Evolutionary conservation across 2,113 vertebrate genomes (phyloP).

Genomic region (Eublepharis macularius): DNA sequence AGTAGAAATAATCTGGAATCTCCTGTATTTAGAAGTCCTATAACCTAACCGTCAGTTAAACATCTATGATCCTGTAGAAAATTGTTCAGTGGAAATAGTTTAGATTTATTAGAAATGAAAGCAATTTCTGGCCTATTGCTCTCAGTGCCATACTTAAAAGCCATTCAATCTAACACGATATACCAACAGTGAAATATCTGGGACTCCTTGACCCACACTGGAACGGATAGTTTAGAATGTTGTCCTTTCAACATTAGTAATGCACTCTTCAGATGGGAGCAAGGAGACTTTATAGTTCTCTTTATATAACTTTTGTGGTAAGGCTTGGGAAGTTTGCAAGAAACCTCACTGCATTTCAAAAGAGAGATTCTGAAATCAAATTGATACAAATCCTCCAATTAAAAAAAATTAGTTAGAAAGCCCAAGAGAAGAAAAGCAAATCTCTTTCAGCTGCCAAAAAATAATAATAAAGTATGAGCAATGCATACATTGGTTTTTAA

Average conservation of each 20-base stretch:
- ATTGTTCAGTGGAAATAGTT: not conserved
- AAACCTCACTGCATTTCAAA: constrained; percentile 5
- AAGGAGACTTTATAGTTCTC: not conserved
- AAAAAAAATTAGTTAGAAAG: not conserved
- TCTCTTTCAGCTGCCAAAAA: not conserved
- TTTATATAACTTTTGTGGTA: not conserved
- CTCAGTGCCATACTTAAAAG: not conserved
- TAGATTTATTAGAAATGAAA: not conserved
- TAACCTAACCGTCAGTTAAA: not conserved
- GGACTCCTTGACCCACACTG: not conserved
- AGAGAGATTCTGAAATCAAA: not conserved
- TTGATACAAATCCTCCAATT: not conserved
- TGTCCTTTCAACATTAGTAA: not conserved
- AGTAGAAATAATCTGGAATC: not conserved
- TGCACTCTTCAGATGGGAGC: not conserved
- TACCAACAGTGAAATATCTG: not conserved
- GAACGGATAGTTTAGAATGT: not conserved
- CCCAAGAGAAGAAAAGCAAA: not conserved
- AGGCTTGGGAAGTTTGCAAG: not conserved
- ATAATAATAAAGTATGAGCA: not conserved
- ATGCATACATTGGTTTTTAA: not conserved
- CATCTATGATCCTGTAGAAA: not conserved
- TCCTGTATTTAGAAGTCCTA: not conserved
- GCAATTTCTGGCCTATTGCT: not conserved
- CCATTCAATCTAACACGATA: not conserved